These are phyloP conservation scores for Troides aeacus DNA, from an alignment of 2,888 invertebrate species.

Conservation along the genomic window DNA sequence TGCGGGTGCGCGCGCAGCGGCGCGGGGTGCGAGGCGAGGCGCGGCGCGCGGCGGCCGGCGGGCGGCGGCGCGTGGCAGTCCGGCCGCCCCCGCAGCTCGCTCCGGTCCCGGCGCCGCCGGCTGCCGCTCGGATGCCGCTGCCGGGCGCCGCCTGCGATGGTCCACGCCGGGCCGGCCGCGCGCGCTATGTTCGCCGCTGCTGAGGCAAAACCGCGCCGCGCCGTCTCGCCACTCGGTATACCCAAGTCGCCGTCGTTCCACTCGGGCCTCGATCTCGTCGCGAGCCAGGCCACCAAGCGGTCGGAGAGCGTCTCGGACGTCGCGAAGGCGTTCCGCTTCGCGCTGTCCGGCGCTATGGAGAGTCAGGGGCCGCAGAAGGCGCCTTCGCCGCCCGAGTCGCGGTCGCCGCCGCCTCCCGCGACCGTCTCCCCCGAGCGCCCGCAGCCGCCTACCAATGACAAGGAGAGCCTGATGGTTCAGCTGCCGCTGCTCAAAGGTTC, in stretches of 20 bases:
- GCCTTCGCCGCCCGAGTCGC: slow-evolving; percentile 70
- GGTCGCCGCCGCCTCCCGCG: slow-evolving; percentile 47
- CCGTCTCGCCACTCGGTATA: slow-evolving; percentile 84
- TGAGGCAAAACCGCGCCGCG: slow-evolving; percentile 75
- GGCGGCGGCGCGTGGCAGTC: slow-evolving; percentile 39
- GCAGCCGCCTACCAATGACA: slow-evolving; percentile 57
- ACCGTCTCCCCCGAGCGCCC: slow-evolving; percentile 59
- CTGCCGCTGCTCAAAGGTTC: slow-evolving; percentile 78
- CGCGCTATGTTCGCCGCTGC: slow-evolving; percentile 77
- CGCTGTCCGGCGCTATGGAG: slow-evolving; percentile 67
- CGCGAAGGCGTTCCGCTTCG: slow-evolving; percentile 74
- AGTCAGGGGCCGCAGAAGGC: slow-evolving; percentile 65
- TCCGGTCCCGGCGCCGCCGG: slow-evolving; percentile 74
- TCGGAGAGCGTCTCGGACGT: slow-evolving; percentile 74
- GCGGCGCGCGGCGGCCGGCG: slow-evolving; percentile 38
- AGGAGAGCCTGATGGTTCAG: slow-evolving; percentile 74
- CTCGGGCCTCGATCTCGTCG: slow-evolving; percentile 90
- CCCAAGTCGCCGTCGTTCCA: slow-evolving; percentile 94
- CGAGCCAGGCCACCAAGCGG: slow-evolving; percentile 79
- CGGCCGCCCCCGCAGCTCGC: slow-evolving; percentile 80
- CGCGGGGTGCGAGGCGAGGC: slow-evolving; percentile 41
- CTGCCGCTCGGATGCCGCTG: slow-evolving; percentile 77
- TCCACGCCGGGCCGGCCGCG: slow-evolving; percentile 79
- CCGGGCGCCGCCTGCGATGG: slow-evolving; percentile 79
- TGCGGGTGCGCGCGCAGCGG: slow-evolving; percentile 34